Evolutionary conservation across 2,113 vertebrate species (phyloP).

Genomic region (Oreochromis tanganicae): DNA sequence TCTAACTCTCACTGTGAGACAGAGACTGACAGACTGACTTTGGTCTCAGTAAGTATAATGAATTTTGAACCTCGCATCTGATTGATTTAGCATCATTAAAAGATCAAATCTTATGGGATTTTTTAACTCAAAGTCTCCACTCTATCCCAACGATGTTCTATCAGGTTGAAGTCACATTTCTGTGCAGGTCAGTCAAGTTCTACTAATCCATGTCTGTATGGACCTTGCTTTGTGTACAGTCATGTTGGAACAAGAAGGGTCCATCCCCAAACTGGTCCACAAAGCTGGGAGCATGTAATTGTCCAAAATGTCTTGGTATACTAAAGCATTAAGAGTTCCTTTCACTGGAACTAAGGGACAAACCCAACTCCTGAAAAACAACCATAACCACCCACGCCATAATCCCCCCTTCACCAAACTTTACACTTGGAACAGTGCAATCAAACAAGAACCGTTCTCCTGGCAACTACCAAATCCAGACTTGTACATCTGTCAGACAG

Average conservation of each 20-base stretch:
- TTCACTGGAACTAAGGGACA: neutral
- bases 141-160: neutral
- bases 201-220: neutral
- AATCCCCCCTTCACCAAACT: neutral
- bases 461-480: neutral
- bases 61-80: neutral
- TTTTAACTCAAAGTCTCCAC: neutral
- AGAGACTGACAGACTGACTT: neutral
- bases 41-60: neutral
- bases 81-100: neutral
- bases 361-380: neutral
- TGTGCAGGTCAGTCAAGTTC: neutral
- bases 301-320: neutral
- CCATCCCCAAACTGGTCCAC: fast-evolving
- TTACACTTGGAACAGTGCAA: neutral
- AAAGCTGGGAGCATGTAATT: neutral
- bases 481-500: neutral
- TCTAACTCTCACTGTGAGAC: neutral
- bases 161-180: neutral
- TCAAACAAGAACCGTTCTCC: neutral
- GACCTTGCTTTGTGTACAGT: neutral
- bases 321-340: neutral
- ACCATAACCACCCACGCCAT: neutral
- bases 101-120: neutral
- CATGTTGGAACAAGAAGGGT: no score